Evolutionary conservation across 2,113 vertebrate species (phyloP), one percentile per base, ranked within the genome.

Genomic region (Murina feae): DNA sequence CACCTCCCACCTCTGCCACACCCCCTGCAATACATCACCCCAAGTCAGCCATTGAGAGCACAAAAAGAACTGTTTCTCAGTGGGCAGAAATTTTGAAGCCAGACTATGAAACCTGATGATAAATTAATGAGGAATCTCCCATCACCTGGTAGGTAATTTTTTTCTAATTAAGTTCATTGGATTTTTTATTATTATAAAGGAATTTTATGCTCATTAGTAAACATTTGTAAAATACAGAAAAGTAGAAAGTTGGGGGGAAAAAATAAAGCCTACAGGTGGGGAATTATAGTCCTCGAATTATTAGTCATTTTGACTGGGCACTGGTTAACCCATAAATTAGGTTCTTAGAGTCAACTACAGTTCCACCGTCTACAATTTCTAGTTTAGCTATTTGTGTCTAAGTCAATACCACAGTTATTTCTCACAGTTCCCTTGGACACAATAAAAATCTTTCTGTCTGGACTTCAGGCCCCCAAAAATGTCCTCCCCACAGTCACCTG

Each of bases 131-230:
- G 96, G 97, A 95, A 88, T 82, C n/a, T 90, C 80, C 66, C 35
- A 0, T 96, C 94, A 97, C 94, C 96, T 97, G 92, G 93, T 97
- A 74, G 88, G 85, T 92, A 97, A 97, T 97, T 95, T 96, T 97
- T 97, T 97, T 96, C 96, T 97, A 97, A 97, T 97, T 97, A 97
- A 95, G 96, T 96, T 97, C 96, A 97, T 97, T 76, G 42, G 72
- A 96, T 96, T 95, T 95, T 93, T 95, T 94, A n/a, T n/a, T 96
- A 94, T 97, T 96, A 95, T 93, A 95, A 96, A 93, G 94, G 74
- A 80, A 96, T 75, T 93, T 49, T 63, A 32, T 90, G 78, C 30
- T 96, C 90, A 18, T 97, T 96, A 97, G 95, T 97, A 97, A 97
- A 94, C 66, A 92, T 93, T 94, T 89, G 83, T 93, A 94, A 94